These are phyloP conservation scores for Anabas testudineus DNA, from an alignment of 2,797 vertebrate genomes.

Conservation along the genomic window DNA sequence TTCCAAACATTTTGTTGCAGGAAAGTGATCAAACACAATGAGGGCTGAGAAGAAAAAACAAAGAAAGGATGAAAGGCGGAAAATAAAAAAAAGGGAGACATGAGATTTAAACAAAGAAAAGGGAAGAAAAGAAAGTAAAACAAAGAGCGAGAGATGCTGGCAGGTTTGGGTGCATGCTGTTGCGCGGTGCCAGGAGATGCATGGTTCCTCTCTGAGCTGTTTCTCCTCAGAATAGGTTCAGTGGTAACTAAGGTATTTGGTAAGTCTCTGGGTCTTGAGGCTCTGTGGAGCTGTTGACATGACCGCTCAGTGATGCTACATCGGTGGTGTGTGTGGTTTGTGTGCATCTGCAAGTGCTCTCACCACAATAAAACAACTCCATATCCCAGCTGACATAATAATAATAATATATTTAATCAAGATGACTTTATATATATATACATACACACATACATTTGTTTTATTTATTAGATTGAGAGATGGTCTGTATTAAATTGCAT, in stretches of 20 bases:
- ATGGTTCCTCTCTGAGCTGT: slow-evolving; percentile 20
- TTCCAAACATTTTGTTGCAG: slow-evolving; percentile 42
- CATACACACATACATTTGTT: too few relatives aligned
- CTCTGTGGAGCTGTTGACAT: slow-evolving; percentile 35
- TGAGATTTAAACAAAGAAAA: background rate
- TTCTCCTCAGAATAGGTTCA: slow-evolving; percentile 7
- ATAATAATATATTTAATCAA: slow-evolving; percentile 2
- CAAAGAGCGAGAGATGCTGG: slow-evolving; percentile 2
- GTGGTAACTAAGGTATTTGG: slow-evolving; percentile 42
- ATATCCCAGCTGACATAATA: slow-evolving; percentile 1
- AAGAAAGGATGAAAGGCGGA: background rate
- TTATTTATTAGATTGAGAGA: background rate
- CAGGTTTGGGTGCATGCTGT: slow-evolving; percentile 7
- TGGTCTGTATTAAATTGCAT: background rate
- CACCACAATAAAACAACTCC: slow-evolving; percentile 19
- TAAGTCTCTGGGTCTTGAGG: slow-evolving; percentile 2
- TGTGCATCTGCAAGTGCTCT: slow-evolving; percentile 32
- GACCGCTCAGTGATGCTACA: slow-evolving; percentile 38
- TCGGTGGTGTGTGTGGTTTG: slow-evolving; percentile 40
- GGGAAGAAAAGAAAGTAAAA: slow-evolving; percentile 6
- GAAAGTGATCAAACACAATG: slow-evolving; percentile 42
- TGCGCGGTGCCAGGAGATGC: slow-evolving; percentile 24
- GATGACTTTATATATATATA: background rate
- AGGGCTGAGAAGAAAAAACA: slow-evolving; percentile 6
- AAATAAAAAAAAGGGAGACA: background rate